These are phyloP conservation scores for Xyrauchen texanus DNA, from an alignment of 2,113 vertebrate genomes.

Conservation along the genomic window DNA sequence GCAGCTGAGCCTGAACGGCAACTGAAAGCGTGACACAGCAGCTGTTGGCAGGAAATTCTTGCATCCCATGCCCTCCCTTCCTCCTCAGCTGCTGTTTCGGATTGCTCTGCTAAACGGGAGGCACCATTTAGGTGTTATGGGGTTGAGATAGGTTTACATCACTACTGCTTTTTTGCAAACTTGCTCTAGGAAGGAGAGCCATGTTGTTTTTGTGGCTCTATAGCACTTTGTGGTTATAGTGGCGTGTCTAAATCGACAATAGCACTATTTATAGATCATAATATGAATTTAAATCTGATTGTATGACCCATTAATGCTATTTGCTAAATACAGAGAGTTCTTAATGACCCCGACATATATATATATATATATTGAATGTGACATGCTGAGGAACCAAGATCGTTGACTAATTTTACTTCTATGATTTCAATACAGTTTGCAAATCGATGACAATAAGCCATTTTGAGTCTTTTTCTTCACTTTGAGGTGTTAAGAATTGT, in stretches of 20 bases:
- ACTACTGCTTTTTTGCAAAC: background rate
- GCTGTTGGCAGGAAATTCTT: constrained; percentile 37
- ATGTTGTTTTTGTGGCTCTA: constrained; percentile 8
- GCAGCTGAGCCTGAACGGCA: too few species aligned
- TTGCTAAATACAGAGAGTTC: too few species aligned
- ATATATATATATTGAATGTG: too few species aligned
- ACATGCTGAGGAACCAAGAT: too few species aligned
- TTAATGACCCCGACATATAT: too few species aligned
- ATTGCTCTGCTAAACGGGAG: too few species aligned
- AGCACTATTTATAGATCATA: background rate
- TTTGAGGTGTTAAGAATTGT: background rate
- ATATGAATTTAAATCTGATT: too few species aligned
- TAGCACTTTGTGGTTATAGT: constrained; percentile 7
- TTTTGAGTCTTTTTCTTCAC: too few species aligned
- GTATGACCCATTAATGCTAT: too few species aligned
- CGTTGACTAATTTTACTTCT: too few species aligned
- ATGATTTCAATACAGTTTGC: background rate
- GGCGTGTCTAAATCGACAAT: constrained; percentile 27
- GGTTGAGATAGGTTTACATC: too few species aligned
- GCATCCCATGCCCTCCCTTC: background rate
- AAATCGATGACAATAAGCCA: background rate
- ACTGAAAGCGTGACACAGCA: constrained; percentile 47
- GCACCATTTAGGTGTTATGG: too few species aligned
- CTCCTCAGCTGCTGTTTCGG: background rate
- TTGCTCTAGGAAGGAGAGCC: background rate